phyloP scores from a whole-genome alignment of 1,140 invertebrate species.

The Zaprionus tsacasi region DNA sequence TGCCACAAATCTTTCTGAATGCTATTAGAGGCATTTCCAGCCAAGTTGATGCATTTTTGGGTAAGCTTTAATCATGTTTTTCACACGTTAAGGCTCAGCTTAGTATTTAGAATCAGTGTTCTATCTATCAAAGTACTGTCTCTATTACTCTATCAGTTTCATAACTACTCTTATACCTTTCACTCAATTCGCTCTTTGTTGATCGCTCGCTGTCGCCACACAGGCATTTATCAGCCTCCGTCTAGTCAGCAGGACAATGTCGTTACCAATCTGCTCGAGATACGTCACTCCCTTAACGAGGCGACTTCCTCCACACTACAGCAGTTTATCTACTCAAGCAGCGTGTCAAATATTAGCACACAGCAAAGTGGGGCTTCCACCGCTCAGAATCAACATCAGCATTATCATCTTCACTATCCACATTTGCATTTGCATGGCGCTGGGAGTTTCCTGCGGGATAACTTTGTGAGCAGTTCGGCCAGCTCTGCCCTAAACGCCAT shows the following conservation, averaged over 20 bases:
- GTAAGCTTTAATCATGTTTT: constrained; percentile 85
- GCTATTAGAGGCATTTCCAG: constrained; percentile 96
- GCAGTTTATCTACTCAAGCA: constrained; percentile 75
- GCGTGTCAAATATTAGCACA: constrained; percentile 59
- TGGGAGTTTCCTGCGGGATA: constrained; percentile 76
- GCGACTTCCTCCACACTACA: constrained; percentile 74
- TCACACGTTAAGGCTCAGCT: not conserved
- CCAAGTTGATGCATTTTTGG: constrained; percentile 97
- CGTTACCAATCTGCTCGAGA: constrained; percentile 78
- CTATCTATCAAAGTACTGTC: not conserved
- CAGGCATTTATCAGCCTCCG: constrained; percentile 75
- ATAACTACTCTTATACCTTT: constrained; percentile 17
- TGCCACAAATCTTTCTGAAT: constrained; percentile 96
- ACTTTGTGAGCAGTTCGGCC: constrained; percentile 80
- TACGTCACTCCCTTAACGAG: constrained; percentile 77
- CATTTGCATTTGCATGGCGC: constrained; percentile 80
- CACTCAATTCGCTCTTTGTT: constrained; percentile 9
- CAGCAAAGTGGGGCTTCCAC: constrained; percentile 28
- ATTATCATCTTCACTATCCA: constrained; percentile 61
- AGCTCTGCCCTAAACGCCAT: constrained; percentile 78
- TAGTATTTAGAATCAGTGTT: not conserved
- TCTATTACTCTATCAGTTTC: constrained; percentile 8
- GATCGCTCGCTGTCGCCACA: constrained; percentile 9
- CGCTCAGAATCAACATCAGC: constrained; percentile 42
- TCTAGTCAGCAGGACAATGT: constrained; percentile 62